Evolutionary conservation across 2,113 vertebrate species (phyloP), one percentile per base, ranked within the genome.

Genomic region (Nettapus auritus): DNA sequence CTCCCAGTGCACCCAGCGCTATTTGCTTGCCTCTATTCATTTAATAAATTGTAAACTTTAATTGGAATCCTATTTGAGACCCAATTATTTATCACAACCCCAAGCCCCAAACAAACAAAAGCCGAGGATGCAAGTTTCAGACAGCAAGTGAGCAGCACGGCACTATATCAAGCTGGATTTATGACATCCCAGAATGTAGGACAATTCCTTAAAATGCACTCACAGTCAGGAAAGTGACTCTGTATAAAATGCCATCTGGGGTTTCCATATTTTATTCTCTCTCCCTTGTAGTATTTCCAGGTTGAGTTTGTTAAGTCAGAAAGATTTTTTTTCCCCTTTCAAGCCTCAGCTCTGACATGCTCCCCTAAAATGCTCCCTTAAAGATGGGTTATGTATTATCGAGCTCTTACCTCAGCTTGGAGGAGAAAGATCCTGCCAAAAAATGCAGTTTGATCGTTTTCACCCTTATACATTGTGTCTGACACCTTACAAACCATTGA

Each of bases 121-220:
- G n/a, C 5, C 5, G 0, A 79, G 40, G 70, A 83, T 48, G 18
- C 18, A 59, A 38, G 29, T 81, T 92, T 85, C 88, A 86, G 48
- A 66, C 19, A 21, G 33, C 19, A 89, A 4, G 29, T 1, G 46
- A 89, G 67, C 55, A 86, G 53, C 14, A 18, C 8, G 1, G 62
- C 36, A 55, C 36, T 92, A 29, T 44, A 81, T 85, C 66, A 77
- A 36, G 82, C 15, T 66, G 11, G 25, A 96, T 93, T 97, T 92
- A 94, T 3, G 29, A 63, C 60, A 73, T 95, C 88, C 90, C 57
- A 55, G 83, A 93, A 93, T 79, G n/a, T 73, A 92, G 69, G 57
- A 92, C 75, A 92, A 88, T 94, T 96, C 91, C 88, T 96, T 92
- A 93, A 95, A 94, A 96, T 81, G 85, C 59, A 63, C 53, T 91